Percentiles rank a stretch among this genome's conserved stretches.
Conservation (phyloP, 1,140 invertebrate species). For the Heliothis subflexa region DNA sequence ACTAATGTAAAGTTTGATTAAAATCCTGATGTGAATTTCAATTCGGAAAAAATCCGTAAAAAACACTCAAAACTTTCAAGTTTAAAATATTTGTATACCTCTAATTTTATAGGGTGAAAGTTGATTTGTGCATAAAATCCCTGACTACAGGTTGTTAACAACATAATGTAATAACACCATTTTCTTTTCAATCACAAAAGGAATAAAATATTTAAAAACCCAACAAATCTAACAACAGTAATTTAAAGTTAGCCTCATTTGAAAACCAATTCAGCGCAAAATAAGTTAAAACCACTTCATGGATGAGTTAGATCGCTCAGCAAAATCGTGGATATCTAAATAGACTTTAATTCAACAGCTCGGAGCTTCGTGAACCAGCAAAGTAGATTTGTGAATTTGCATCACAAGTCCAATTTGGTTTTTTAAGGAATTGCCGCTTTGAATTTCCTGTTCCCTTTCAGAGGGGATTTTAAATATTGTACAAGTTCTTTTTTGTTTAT, state of each 20-base stretch:
- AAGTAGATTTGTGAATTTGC: conserved; percentile 48
- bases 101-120: too few relatives aligned
- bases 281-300: conserved; percentile 47
- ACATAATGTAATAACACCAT: too few relatives aligned
- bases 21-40: too few relatives aligned
- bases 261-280: conserved; percentile 39
- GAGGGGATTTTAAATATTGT: conserved; percentile 39
- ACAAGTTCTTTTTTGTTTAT: conserved; percentile 6
- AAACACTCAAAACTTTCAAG: too few relatives aligned
- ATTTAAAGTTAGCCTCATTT: conserved; percentile 33
- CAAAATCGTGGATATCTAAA: conserved; percentile 48
- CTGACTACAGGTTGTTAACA: too few relatives aligned
- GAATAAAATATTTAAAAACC: background rate
- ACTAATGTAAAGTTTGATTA: too few relatives aligned
- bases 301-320: conserved; percentile 47
- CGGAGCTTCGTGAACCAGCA: conserved; percentile 29
- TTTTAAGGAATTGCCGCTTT: conserved; percentile 44
- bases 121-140: background rate
- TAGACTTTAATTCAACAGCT: conserved; percentile 47
- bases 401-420: conserved; percentile 48
- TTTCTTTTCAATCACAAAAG: too few relatives aligned
- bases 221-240: conserved; percentile 13
- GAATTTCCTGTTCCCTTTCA: conserved; percentile 8
- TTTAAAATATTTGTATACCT: too few relatives aligned
- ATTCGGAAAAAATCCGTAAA: too few relatives aligned